Percentiles rank a stretch among this genome's conserved stretches.
These are phyloP conservation scores for Sebastes trivittatus DNA, from an alignment of 2,797 vertebrate genomes.

Conservation along the genomic window DNA sequence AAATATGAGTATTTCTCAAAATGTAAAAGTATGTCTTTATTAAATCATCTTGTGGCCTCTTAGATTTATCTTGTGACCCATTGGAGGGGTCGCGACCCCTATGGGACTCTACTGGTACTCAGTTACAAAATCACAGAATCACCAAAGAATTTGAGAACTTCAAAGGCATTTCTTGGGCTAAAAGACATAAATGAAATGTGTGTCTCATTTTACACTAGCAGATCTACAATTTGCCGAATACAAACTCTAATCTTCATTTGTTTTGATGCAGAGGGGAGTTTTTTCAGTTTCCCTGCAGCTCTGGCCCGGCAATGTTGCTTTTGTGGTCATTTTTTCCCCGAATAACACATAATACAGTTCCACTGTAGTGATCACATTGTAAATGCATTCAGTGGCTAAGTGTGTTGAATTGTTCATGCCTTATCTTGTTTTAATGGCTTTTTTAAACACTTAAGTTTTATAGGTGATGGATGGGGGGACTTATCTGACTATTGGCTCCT, in stretches of 20 bases:
- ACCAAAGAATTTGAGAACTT: background rate
- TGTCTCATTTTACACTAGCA: background rate
- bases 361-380: background rate
- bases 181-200: background rate
- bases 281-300: background rate
- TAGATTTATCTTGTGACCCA: background rate
- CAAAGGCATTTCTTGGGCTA: background rate
- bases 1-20: background rate
- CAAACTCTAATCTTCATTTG: background rate
- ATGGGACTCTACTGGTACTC: background rate
- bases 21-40: background rate
- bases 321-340: background rate
- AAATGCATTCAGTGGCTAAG: slow-evolving; percentile 15
- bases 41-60: background rate
- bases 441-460: slow-evolving; percentile 74
- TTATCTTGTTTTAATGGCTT: slow-evolving; percentile 75
- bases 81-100: background rate
- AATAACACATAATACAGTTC: background rate
- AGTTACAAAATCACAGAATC: background rate
- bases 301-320: background rate
- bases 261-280: background rate
- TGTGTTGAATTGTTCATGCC: slow-evolving; percentile 43
- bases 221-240: background rate
- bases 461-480: slow-evolving; percentile 57
- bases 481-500: slow-evolving; percentile 71